A percentile compares a stretch with the other conserved stretches of the same genome.
phyloP scores from a whole-genome alignment of 2,888 invertebrate genomes.

The Andricus curvator region DNA sequence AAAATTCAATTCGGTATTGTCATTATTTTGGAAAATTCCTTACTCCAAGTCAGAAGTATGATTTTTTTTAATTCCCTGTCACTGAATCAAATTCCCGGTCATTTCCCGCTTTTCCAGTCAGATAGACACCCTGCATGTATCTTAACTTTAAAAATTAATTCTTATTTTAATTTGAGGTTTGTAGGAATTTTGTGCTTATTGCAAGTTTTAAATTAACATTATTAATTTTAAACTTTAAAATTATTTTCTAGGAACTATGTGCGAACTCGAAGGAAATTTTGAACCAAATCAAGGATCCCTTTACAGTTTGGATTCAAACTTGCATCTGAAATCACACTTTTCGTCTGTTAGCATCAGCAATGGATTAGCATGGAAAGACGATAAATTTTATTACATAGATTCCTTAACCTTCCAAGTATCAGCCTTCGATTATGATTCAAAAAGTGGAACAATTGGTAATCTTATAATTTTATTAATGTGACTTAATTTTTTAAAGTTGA shows the following conservation, averaged over 20 bases:
- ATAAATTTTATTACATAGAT: conserved; percentile 89
- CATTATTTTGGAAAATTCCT: no score
- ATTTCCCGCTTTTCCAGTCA: no score
- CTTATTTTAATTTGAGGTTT: no score
- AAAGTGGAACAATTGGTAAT: conserved; percentile 81
- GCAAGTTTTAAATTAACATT: background rate
- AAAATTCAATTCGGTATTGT: no score
- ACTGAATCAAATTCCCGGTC: no score
- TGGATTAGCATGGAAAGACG: conserved; percentile 88
- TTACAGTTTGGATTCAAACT: conserved; percentile 79
- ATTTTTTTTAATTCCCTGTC: no score
- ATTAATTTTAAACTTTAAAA: background rate
- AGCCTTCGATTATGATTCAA: conserved; percentile 85
- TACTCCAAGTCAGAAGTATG: no score
- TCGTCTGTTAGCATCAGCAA: conserved; percentile 85
- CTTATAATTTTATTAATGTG: background rate
- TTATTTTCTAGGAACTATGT: conserved; percentile 70
- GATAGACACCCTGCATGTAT: no score
- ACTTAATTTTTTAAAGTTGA: background rate
- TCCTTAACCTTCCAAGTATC: conserved; percentile 84
- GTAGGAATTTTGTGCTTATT: no score
- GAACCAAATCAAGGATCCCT: conserved; percentile 81
- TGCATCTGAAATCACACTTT: conserved; percentile 60
- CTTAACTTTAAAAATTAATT: no score
- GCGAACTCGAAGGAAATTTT: conserved; percentile 63